Evolutionary conservation across 2,797 vertebrate genomes (phyloP), one percentile per base, ranked within the genome.

Genomic region (Acanthiza pusilla): DNA sequence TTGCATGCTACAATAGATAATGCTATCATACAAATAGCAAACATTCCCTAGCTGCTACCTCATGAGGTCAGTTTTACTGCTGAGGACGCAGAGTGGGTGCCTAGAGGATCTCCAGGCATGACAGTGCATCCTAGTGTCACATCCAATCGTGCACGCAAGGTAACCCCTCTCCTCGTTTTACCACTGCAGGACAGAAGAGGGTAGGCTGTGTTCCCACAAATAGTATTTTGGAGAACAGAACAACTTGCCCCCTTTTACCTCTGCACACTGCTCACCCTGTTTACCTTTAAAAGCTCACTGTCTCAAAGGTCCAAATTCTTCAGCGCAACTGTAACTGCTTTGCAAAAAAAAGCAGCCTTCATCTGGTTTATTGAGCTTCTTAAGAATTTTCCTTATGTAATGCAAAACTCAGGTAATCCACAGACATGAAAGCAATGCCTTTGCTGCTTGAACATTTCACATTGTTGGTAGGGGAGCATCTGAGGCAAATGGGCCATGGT

Each of bases 261-360:
- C 51, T 3, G 0, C 50, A 32, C 7, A 13, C 16, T 25, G 22
- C 25, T 61, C 5, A 27, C n/a, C 8, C 9, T 7, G 1, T 66
- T 89, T 78, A 32, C 11, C 22, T 91, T 83, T 80, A 57, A 84
- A 72, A 78, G 5, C 27, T 84, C 29, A 26, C 34, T 47, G 60
- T 73, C 48, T 78, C 88, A 88, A 86, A 93, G 83, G 80, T 68
- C 30, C 54, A 86, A 93, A 91, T 93, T 88, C 65, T 91, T 85
- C 42, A 36, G 32, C 27, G 40, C n/a, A 85, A 74, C 53, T 77
- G n/a, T 76, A 91, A 60, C 55, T 58, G 40, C 30, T 88, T 71
- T 91, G 51, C 36, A 60, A 93, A 86, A 93, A 70, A 88, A 94
- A 90, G 58, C 58, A 91, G 50, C 51, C 16, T 90, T 94, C 58